Percentiles rank a stretch among this genome's conserved stretches.
Evolutionary conservation across 2,113 vertebrate species (phyloP).

Genomic region (Otocyon megalotis): DNA sequence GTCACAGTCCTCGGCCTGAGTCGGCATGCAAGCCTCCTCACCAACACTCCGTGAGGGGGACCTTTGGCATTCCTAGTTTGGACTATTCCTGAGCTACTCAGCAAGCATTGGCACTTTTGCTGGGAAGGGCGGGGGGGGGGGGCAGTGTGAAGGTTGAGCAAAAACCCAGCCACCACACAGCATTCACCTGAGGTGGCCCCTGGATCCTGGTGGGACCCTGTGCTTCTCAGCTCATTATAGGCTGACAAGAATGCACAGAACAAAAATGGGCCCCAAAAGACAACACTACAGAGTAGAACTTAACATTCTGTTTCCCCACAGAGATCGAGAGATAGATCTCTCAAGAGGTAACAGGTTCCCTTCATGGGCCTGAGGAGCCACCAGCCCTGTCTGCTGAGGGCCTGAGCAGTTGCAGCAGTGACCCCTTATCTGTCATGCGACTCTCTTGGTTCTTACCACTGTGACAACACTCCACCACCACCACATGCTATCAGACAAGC

Average conservation of each 20-base stretch:
- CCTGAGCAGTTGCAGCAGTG: not conserved
- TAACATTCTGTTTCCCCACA: not conserved
- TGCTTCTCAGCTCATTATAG: not conserved
- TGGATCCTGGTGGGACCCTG: not conserved
- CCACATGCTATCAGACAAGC: not conserved
- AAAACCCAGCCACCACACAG: no score
- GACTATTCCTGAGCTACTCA: not conserved
- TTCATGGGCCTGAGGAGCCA: not conserved
- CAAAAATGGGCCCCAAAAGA: not conserved
- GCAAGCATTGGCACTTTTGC: not conserved
- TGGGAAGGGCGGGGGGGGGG: not conserved
- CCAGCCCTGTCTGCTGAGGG: not conserved
- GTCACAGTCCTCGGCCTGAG: not conserved
- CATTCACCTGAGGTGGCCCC: not conserved
- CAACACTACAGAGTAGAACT: not conserved
- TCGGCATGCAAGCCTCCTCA: not conserved
- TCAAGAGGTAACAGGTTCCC: not conserved
- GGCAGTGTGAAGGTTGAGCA: not conserved
- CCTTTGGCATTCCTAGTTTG: not conserved
- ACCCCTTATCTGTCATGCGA: not conserved
- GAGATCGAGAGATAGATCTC: not conserved
- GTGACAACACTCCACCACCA: not conserved
- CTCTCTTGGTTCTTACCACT: not conserved
- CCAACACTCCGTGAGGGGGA: rapidly evolving
- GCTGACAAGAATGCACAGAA: not conserved